These are phyloP conservation scores for Protaetia brevitarsis DNA, from an alignment of 1,140 invertebrate species.

Conservation along the genomic window DNA sequence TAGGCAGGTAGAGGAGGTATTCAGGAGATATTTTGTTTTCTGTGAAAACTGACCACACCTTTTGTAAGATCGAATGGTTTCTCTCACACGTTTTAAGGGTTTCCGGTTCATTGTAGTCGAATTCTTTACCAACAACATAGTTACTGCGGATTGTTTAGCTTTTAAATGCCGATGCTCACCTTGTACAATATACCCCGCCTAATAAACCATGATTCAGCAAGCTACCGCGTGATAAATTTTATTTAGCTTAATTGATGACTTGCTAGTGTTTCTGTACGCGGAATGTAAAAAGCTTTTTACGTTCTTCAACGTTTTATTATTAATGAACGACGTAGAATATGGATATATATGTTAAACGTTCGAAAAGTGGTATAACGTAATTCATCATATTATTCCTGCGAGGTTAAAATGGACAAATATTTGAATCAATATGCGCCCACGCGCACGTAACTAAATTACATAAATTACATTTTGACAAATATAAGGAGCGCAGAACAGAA, in stretches of 20 bases:
- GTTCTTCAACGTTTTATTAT: no score
- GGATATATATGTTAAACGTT: no score
- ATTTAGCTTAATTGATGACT: conserved; percentile 7
- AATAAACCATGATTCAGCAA: conserved; percentile 39
- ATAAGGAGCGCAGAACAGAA: no score
- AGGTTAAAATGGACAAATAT: no score
- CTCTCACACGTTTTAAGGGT: conserved; percentile 47
- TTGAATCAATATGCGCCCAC: no score
- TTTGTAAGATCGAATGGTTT: conserved; percentile 43
- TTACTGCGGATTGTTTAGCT: conserved; percentile 45
- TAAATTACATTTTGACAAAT: no score
- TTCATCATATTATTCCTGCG: no score
- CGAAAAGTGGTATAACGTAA: no score
- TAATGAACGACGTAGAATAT: no score
- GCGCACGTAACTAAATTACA: no score
- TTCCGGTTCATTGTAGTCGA: conserved; percentile 44
- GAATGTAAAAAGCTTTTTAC: not conserved
- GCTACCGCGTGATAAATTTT: conserved; percentile 1
- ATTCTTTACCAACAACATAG: conserved; percentile 45
- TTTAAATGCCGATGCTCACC: conserved; percentile 39
- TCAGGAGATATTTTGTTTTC: conserved; percentile 42
- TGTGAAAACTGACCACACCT: conserved; percentile 48
- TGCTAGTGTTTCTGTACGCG: not conserved
- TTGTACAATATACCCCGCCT: conserved; percentile 31
- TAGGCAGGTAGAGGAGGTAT: conserved; percentile 40